Evolutionary conservation across 2,113 vertebrate genomes (phyloP).

Genomic region (Telmatochromis sp.): DNA sequence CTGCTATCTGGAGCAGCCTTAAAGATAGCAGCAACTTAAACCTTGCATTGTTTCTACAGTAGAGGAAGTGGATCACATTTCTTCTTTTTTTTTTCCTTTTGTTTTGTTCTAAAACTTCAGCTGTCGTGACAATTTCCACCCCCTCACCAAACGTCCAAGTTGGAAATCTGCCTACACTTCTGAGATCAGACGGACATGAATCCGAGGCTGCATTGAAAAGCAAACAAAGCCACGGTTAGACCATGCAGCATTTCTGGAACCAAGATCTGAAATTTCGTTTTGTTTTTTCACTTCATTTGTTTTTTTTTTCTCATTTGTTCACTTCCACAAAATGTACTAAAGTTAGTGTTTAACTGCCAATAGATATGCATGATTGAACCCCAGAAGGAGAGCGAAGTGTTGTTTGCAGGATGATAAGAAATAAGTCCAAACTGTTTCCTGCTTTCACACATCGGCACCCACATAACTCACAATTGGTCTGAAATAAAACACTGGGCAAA

Average conservation of each 20-base stretch:
- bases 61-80: background rate
- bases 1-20: conserved; percentile 7
- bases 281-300: background rate
- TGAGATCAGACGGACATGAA: background rate
- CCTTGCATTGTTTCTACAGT: background rate
- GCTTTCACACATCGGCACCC: background rate
- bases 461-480: background rate
- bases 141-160: conserved; percentile 26
- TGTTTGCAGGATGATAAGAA: background rate
- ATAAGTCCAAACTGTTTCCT: background rate
- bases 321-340: background rate
- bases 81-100: background rate
- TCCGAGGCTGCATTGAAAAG: background rate
- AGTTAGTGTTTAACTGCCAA: background rate
- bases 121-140: conserved; percentile 38
- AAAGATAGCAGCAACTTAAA: background rate
- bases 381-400: background rate
- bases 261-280: background rate
- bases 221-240: background rate
- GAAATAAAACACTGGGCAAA: background rate
- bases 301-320: background rate
- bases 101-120: conserved; percentile 3
- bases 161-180: conserved; percentile 1
- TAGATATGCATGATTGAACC: conserved; percentile 1
- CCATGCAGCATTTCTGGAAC: background rate